These are phyloP conservation scores for Muraenolepis orangiensis DNA, from an alignment of 2,797 vertebrate species.

Conservation along the genomic window DNA sequence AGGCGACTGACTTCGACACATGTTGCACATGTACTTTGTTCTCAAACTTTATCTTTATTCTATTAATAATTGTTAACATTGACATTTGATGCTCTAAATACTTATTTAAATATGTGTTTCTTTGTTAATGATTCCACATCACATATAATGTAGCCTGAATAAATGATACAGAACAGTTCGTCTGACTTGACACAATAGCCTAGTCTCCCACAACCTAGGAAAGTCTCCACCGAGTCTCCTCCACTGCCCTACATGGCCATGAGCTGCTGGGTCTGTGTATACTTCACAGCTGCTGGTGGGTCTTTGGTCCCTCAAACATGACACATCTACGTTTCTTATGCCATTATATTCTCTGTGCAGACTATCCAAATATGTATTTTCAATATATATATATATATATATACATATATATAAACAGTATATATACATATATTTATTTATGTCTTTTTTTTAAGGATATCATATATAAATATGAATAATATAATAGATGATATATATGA, in stretches of 20 bases:
- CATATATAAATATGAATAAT: not conserved
- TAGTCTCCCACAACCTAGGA: too few species aligned
- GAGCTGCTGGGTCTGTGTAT: constrained; percentile 43
- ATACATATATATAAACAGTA: not conserved
- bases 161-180: too few species aligned
- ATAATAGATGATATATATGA: too few species aligned
- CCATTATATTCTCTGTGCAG: not conserved
- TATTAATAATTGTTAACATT: not conserved
- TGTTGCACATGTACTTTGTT: not conserved
- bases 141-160: not conserved
- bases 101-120: not conserved
- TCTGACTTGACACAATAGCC: too few species aligned
- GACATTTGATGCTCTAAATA: not conserved
- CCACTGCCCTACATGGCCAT: constrained; percentile 63
- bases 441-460: too few species aligned
- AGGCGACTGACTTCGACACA: too few species aligned
- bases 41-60: not conserved
- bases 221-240: not conserved
- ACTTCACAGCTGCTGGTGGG: constrained; percentile 25
- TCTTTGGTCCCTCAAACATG: not conserved
- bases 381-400: too few species aligned
- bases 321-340: not conserved
- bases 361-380: not conserved
- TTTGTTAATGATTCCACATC: not conserved
- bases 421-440: too few species aligned